A percentile compares a stretch with the other conserved stretches of the same genome.
These are phyloP conservation scores for Lagopus muta DNA, from an alignment of 2,113 vertebrate species.

Conservation along the genomic window DNA sequence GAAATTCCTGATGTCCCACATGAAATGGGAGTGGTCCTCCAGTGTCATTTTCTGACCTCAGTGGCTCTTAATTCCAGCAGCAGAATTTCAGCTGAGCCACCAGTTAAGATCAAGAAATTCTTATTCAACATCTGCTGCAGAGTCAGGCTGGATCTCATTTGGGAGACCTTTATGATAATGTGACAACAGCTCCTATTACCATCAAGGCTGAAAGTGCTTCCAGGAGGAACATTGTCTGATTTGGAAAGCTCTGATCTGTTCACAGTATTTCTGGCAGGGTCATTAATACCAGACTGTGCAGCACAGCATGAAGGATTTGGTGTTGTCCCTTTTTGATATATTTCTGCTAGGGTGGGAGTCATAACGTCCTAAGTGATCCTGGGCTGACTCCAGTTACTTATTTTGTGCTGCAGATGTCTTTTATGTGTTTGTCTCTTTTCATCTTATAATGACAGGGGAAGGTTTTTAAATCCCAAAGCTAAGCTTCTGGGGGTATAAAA, in stretches of 20 bases:
- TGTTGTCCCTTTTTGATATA: slow-evolving; percentile 10
- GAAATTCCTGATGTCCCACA: neutral
- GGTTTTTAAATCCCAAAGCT: neutral
- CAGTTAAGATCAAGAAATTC: neutral
- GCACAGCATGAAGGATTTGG: neutral
- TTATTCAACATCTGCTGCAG: slow-evolving; percentile 6
- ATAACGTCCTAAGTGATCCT: neutral
- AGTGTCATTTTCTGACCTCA: neutral
- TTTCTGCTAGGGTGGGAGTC: neutral
- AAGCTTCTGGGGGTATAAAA: neutral
- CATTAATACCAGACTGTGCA: neutral
- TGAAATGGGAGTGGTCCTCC: neutral
- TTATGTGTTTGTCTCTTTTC: neutral
- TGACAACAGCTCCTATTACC: slow-evolving; percentile 21
- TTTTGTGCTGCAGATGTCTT: neutral
- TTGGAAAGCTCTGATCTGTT: slow-evolving; percentile 32
- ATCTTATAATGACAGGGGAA: neutral
- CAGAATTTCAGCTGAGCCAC: neutral
- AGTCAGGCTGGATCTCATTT: neutral
- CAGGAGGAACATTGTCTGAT: neutral
- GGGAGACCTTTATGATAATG: slow-evolving; percentile 6
- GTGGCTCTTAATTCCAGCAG: neutral
- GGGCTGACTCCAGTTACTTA: neutral
- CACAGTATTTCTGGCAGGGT: neutral
- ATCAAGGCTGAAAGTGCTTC: slow-evolving; percentile 16